Evolutionary conservation across 2,113 vertebrate genomes (phyloP).

Genomic region (Sylvilagus bachmani): DNA sequence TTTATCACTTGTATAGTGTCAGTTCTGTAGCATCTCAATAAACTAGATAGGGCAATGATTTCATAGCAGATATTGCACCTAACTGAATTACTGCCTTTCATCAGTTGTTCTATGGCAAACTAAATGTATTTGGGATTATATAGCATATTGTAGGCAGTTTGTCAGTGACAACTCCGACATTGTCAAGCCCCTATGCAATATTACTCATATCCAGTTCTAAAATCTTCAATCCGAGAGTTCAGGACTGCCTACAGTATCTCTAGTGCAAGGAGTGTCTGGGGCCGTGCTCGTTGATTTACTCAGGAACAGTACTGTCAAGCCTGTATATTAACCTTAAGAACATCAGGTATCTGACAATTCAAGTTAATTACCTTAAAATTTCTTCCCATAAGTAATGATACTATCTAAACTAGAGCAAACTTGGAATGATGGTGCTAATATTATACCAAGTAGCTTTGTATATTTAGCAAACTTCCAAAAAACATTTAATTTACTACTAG

Average conservation of each 20-base stretch:
- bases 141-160: background rate
- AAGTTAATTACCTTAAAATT: background rate
- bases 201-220: background rate
- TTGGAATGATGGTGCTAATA: background rate
- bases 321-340: background rate
- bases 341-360: background rate
- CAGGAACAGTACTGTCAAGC: background rate
- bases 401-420: background rate
- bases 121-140: background rate
- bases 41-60: background rate
- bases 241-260: background rate
- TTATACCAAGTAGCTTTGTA: background rate
- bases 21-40: background rate
- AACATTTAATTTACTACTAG: background rate
- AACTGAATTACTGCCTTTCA: background rate
- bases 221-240: background rate
- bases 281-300: background rate
- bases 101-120: background rate
- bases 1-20: constrained; percentile 8
- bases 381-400: too few relatives aligned
- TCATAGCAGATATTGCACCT: background rate
- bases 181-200: background rate
- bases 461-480: background rate
- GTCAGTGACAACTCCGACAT: background rate
- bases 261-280: background rate